A percentile compares a stretch with the other conserved stretches of the same genome.
Conservation (phyloP, 2,113 vertebrate species). For the Addax nasomaculatus region DNA sequence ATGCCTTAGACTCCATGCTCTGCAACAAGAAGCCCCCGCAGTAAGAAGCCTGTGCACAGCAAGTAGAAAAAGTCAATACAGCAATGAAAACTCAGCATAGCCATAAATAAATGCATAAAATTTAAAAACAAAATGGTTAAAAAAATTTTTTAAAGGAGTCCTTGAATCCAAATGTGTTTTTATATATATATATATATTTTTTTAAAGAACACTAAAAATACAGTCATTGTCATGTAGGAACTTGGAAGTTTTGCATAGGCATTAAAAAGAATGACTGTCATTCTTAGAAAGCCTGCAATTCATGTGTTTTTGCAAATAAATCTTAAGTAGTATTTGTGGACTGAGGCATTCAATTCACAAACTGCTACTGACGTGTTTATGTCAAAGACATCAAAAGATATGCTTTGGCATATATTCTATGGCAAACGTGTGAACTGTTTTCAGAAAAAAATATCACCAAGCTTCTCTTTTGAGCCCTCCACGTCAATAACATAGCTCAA, state of each 20-base stretch:
- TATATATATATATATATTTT: neutral
- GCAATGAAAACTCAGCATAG: neutral
- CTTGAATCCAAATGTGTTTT: neutral
- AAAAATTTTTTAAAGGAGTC: neutral
- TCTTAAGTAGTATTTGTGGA: neutral
- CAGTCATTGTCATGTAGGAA: neutral
- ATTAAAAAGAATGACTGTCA: neutral
- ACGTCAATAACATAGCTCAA: neutral
- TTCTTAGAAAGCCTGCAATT: neutral
- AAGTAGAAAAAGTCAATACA: neutral
- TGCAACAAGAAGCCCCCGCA: neutral
- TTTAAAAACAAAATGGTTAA: neutral
- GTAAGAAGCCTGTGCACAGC: neutral
- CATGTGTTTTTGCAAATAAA: neutral
- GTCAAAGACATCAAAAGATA: neutral
- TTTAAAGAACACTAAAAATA: conserved; percentile 24
- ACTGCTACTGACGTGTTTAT: neutral
- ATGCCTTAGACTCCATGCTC: neutral
- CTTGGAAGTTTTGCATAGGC: neutral
- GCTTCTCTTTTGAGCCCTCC: neutral
- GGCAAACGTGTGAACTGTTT: neutral
- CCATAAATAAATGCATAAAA: neutral
- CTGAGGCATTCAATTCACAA: neutral
- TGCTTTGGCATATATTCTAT: neutral
- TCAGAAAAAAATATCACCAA: neutral